Evolutionary conservation across 2,113 vertebrate genomes (phyloP), one percentile per base, ranked within the genome.

Genomic region (Elgaria multicarinata): DNA sequence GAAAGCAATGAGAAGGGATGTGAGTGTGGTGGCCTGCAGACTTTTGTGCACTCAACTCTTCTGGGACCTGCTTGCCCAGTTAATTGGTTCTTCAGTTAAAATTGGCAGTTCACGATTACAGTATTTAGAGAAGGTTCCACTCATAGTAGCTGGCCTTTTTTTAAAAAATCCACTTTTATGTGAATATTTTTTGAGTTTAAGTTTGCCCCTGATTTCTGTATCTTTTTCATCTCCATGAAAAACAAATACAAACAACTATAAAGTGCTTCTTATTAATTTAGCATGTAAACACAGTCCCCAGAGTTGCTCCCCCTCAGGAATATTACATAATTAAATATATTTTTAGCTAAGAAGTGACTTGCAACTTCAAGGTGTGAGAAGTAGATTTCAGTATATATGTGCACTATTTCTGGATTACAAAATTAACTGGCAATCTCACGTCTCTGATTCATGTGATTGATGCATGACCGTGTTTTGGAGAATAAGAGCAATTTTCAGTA

Each of bases 241-340:
- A 81, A 72, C 36, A 55, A 14, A 80, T 80, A 10, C 44, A 87
- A 44, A 71, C 50, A 69, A 28, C 75, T 89, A 71, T 74, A 83
- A 81, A 75, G n/a, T 74, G 12, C 39, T 62, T 74, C 50, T 64
- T 62, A 66, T 76, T 75, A 66, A 39, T 76, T 66, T 76, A 67
- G 39, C 53, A 39, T 13, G 0, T 62, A 88, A 62, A 55, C 46
- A 88, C 6, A 62, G 79, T 36, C 26, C 6, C 28, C 31, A 42
- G 46, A 20, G 28, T 66, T 77, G 36, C 75, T 66, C 10, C 50
- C 58, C 58, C 58, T 67, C 39, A 64, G 87, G 79, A 83, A 75
- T 62, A 42, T 75, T 64, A 55, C 39, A 64, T 83, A 88, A 62
- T 88, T 82, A 83, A 58, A 83, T 31, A 83, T 81, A 89, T 74